Evolutionary conservation across 2,797 vertebrate genomes (phyloP).

Genomic region (Gastrophryne carolinensis): DNA sequence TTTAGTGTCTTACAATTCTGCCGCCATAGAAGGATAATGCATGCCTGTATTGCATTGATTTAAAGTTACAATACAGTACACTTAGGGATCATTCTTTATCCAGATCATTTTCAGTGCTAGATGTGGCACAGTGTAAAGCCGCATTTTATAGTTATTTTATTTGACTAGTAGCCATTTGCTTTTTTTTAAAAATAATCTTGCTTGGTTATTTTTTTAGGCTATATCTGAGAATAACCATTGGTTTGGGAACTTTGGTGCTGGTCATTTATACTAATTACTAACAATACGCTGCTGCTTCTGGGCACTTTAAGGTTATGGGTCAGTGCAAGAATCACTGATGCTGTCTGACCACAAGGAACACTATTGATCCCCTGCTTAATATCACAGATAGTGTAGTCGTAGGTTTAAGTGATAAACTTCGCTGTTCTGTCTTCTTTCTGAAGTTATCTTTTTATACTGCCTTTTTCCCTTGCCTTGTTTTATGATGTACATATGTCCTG

Average conservation of each 20-base stretch:
- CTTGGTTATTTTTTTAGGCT: conserved; percentile 50
- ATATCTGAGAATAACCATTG: conserved; percentile 30
- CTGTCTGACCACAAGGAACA: background rate
- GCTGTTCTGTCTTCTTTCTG: background rate
- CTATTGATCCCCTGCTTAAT: background rate
- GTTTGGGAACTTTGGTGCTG: conserved; percentile 27
- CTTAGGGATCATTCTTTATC: no score
- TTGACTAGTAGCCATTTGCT: conserved; percentile 24
- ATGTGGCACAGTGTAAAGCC: no score
- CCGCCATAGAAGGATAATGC: no score
- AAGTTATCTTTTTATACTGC: conserved; percentile 41
- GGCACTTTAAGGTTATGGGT: background rate
- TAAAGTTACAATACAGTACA: no score
- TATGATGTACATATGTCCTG: conserved; percentile 68
- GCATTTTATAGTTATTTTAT: no score
- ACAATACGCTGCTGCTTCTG: conserved; percentile 38
- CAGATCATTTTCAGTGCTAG: no score
- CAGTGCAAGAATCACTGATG: background rate
- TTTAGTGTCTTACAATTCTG: no score
- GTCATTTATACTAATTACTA: conserved; percentile 52
- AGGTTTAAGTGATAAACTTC: background rate
- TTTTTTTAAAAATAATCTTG: conserved; percentile 41
- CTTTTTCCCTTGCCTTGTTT: conserved; percentile 60
- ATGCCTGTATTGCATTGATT: no score
- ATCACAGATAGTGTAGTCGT: background rate